phyloP scores from a whole-genome alignment of 1,140 invertebrate species.

The Marisa cornuarietis region DNA sequence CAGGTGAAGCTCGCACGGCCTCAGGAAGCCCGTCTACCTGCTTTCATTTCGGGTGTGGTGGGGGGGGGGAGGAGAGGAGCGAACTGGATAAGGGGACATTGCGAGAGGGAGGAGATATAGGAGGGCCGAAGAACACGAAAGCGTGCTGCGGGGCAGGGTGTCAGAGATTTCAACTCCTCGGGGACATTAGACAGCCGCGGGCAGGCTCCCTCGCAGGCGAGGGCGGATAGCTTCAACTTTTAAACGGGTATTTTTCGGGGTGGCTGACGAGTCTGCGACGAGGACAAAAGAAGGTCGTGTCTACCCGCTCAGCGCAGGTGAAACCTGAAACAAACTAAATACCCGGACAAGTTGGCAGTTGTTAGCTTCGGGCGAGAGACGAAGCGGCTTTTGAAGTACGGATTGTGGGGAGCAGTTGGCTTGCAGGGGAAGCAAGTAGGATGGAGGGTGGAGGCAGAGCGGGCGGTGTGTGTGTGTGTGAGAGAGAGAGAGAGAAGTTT shows the following conservation, averaged over 20 bases:
- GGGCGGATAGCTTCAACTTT: neutral
- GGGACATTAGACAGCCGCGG: too few relatives aligned
- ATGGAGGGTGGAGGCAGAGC: neutral
- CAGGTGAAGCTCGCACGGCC: too few relatives aligned
- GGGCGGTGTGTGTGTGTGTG: neutral
- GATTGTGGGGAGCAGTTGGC: neutral
- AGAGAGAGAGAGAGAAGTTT: neutral
- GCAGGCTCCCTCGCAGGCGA: too few relatives aligned
- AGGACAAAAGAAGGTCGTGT: conserved; percentile 1
- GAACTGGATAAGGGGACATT: too few relatives aligned
- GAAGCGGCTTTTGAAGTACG: conserved; percentile 4
- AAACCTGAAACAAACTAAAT: conserved; percentile 15
- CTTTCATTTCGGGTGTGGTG: too few relatives aligned
- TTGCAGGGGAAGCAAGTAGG: neutral
- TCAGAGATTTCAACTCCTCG: too few relatives aligned
- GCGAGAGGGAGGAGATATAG: too few relatives aligned
- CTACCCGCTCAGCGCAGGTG: conserved; percentile 4
- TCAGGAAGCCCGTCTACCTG: too few relatives aligned
- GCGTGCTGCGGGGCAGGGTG: too few relatives aligned
- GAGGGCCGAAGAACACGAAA: too few relatives aligned
- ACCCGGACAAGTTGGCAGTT: conserved; percentile 12
- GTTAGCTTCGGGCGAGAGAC: neutral
- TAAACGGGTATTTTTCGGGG: conserved; percentile 8
- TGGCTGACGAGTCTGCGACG: conserved; percentile 3
- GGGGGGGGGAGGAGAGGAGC: too few relatives aligned